Evolutionary conservation across 2,797 vertebrate species (phyloP).

Genomic region (Tapirus indicus): DNA sequence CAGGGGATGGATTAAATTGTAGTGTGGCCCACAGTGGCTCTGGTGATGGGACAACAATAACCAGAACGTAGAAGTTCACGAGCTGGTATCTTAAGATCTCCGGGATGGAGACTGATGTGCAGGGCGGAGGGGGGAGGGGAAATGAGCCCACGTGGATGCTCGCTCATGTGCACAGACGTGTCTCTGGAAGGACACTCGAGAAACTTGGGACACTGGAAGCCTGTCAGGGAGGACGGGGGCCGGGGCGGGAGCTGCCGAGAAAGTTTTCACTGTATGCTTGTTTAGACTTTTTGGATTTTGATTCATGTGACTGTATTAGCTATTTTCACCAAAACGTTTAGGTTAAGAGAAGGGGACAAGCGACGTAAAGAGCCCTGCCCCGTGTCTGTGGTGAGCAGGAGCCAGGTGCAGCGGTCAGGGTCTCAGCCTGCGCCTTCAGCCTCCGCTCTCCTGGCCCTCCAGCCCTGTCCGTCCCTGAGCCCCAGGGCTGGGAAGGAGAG

Average conservation of each 20-base stretch:
- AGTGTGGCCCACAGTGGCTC: neutral
- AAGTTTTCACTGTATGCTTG: neutral
- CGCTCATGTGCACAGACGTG: neutral
- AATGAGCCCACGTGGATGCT: fast-evolving
- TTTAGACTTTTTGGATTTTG: neutral
- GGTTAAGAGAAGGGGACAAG: neutral
- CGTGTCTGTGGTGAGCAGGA: neutral
- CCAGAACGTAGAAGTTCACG: neutral
- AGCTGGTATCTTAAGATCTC: fast-evolving
- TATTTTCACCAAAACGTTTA: neutral
- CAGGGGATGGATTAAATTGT: no score
- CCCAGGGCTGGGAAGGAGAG: neutral
- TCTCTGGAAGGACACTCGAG: fast-evolving
- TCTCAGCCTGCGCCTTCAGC: neutral
- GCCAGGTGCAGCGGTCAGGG: fast-evolving
- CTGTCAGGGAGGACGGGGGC: neutral
- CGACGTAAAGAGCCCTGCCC: no score
- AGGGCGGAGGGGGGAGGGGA: no score
- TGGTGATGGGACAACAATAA: fast-evolving
- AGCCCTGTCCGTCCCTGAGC: neutral
- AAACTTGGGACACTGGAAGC: fast-evolving
- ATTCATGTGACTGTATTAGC: neutral
- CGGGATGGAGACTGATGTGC: neutral
- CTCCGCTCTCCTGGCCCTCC: neutral
- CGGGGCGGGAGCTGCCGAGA: no score